Evolutionary conservation across 1,140 invertebrate species (phyloP), one percentile per base, ranked within the genome.

Genomic region (Solenopsis invicta): DNA sequence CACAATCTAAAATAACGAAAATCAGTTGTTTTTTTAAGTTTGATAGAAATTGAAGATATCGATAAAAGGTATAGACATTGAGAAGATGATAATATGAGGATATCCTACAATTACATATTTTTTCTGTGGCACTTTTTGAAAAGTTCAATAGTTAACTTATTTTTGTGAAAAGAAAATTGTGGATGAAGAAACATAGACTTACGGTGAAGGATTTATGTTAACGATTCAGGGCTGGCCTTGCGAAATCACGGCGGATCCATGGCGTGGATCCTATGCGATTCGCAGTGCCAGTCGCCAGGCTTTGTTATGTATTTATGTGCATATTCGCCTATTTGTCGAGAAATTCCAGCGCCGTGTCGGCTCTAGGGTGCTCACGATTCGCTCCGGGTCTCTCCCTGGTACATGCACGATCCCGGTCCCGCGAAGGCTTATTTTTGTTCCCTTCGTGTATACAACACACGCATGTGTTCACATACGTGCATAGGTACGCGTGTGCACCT

Each of bases 301-400:
- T 92, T 90, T 92, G 92, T 91, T 90, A 93, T 93, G 91, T 93
- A 93, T 93, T 93, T 93, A 93, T 93, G 92, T 91, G 92, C 91
- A 93, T 92, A 93, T 93, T 93, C 91, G 90, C 92, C 92, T 93
- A 93, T 93, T 93, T 93, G 93, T 93, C 91, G 91, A 93, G 93
- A 93, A 93, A 93, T 93, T 92, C 93, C 92, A 89, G 76, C 67
- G 76, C 41, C 89, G 86, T 93, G 93, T 93, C 88, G 91, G 88
- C 87, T 93, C 91, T 92, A 92, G 90, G 89, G 75, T 88, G 85
- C 88, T 93, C 92, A 93, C 92, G 92, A 93, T 87, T 90, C 86
- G 89, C 76, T 92, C 88, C 87, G 71, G 29, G 54, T 76, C 84
- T 77, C 67, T 29, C 84, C 67, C 84, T 67, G 78, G 82, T 89